Conservation (phyloP, 2,797 vertebrate species). For the Eremophila alpestris region DNA sequence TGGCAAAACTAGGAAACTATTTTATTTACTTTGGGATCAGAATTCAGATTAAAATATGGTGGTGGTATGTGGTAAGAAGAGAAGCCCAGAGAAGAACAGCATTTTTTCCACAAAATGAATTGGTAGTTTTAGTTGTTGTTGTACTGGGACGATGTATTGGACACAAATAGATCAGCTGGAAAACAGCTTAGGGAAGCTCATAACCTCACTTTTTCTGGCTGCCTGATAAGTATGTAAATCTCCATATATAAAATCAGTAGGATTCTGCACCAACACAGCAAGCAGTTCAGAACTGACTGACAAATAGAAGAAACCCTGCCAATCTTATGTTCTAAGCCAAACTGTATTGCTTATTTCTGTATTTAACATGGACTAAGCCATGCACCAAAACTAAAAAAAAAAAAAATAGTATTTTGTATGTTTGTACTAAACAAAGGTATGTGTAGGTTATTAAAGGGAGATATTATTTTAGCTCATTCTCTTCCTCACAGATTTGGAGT, state of each 20-base stretch:
- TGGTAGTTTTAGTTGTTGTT: not conserved
- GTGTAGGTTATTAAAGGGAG: not conserved
- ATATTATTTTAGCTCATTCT: not conserved
- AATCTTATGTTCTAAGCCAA: not conserved
- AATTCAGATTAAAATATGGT: not conserved
- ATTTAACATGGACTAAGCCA: not conserved
- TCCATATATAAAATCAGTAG: not conserved
- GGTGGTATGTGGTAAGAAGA: not conserved
- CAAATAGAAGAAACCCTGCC: not conserved
- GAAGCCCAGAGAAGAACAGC: not conserved
- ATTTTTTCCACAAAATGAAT: not conserved
- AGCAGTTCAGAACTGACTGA: not conserved
- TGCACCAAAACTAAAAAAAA: not conserved
- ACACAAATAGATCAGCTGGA: not conserved
- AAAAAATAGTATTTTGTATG: not conserved
- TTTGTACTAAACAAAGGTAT: not conserved
- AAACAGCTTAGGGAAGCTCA: not conserved
- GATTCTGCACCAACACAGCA: not conserved
- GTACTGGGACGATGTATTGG: not conserved
- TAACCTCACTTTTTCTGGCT: not conserved
- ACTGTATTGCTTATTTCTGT: not conserved
- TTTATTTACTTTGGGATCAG: conserved; percentile 1
- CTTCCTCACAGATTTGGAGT: not conserved
- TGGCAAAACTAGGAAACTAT: not conserved
- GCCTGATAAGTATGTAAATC: not conserved